Conservation (phyloP, 2,888 invertebrate species). For the Leptopilina myrica region DNA sequence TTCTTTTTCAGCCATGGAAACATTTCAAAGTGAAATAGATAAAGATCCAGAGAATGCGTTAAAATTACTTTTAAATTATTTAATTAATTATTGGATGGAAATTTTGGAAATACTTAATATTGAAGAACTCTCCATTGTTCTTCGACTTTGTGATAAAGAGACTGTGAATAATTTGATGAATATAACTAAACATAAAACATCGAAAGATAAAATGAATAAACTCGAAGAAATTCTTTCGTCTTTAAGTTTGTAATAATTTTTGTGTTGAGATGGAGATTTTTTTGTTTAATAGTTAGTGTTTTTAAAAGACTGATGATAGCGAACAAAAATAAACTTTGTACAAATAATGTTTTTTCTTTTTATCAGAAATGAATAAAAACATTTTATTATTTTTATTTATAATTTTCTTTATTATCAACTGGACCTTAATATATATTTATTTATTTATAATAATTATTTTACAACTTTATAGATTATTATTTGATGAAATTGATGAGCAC, state of each 20-base stretch:
- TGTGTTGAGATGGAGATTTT: no score
- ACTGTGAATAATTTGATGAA: conserved; percentile 47
- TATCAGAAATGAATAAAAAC: no score
- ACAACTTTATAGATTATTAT: no score
- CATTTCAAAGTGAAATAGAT: conserved; percentile 11
- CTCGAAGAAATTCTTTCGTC: conserved; percentile 46
- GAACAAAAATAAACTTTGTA: no score
- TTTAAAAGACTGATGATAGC: no score
- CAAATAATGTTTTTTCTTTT: no score
- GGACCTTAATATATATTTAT: no score
- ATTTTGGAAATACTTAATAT: conserved; percentile 54
- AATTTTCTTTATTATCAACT: no score
- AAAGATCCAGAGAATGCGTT: conserved; percentile 56
- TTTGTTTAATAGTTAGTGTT: no score
- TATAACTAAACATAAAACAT: conserved; percentile 48
- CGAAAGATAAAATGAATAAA: conserved; percentile 50
- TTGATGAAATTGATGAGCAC: no score
- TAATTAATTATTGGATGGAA: conserved; percentile 65
- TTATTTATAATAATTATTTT: no score
- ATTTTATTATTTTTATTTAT: no score
- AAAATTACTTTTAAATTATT: conserved; percentile 61
- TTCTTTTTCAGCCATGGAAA: conserved; percentile 43
- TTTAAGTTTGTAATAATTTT: conserved; percentile 7
- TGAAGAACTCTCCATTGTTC: conserved; percentile 57
- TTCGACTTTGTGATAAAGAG: conserved; percentile 52